phyloP scores from a whole-genome alignment of 1,140 invertebrate genomes.

The Drosophila grimshawi region DNA sequence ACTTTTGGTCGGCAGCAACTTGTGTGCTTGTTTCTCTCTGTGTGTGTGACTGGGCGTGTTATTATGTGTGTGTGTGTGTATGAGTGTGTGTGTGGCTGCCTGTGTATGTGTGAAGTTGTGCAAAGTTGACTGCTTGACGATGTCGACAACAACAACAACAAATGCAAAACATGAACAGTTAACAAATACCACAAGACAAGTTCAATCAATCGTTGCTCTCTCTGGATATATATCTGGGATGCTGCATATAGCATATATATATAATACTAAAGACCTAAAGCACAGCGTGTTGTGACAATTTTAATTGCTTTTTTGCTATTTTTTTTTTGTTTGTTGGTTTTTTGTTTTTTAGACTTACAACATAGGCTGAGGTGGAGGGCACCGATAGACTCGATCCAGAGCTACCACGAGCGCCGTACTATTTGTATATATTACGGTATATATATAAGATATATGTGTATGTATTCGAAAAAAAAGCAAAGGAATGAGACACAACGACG shows the following conservation, averaged over 20 bases:
- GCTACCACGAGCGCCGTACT: slow-evolving; percentile 85
- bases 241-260: slow-evolving; percentile 21
- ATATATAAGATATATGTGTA: background rate
- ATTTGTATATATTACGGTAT: slow-evolving; percentile 22
- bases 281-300: slow-evolving; percentile 37
- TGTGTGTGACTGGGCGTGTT: slow-evolving; percentile 27
- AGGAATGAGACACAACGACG: slow-evolving; percentile 19
- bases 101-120: slow-evolving; percentile 25
- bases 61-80: slow-evolving; percentile 17
- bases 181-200: slow-evolving; percentile 70
- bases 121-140: slow-evolving; percentile 37
- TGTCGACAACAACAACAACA: slow-evolving; percentile 62
- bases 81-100: slow-evolving; percentile 22
- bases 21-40: slow-evolving; percentile 19
- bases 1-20: slow-evolving; percentile 27
- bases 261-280: slow-evolving; percentile 39
- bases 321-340: slow-evolving; percentile 17
- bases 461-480: slow-evolving; percentile 26
- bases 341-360: slow-evolving; percentile 86
- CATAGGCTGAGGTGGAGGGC: slow-evolving; percentile 88
- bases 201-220: slow-evolving; percentile 50
- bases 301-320: background rate
- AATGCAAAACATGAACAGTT: slow-evolving; percentile 61
- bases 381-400: slow-evolving; percentile 91
- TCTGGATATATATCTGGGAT: slow-evolving; percentile 32